Percentiles rank a stretch among this genome's conserved stretches.
phyloP scores from a whole-genome alignment of 2,797 vertebrate genomes.

The Tympanoctomys barrerae region DNA sequence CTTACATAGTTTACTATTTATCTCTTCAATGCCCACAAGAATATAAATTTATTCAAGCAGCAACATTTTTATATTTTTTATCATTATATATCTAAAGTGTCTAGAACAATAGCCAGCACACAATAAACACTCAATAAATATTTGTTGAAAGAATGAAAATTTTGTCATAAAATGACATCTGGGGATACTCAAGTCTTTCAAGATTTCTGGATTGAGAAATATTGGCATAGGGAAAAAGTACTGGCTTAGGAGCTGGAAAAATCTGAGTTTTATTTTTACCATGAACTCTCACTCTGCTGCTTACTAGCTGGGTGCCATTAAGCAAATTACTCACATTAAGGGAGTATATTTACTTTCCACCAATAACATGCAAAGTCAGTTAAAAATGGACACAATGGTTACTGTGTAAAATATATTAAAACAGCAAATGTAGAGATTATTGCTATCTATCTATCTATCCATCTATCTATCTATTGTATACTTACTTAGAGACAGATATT shows the following conservation, averaged over 20 bases:
- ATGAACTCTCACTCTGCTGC: constrained; percentile 11
- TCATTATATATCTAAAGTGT: background rate
- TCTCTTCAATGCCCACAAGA: background rate
- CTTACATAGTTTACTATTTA: constrained; percentile 9
- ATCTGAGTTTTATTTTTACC: background rate
- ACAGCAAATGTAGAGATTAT: background rate
- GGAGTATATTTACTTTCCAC: background rate
- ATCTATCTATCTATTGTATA: background rate
- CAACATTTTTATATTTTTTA: background rate
- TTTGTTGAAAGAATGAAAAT: background rate
- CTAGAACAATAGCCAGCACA: background rate
- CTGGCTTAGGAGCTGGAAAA: background rate
- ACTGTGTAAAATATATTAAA: constrained; percentile 15
- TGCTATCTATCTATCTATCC: background rate
- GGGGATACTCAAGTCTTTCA: background rate
- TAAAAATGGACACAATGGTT: constrained; percentile 39
- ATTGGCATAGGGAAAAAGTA: background rate
- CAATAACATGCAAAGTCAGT: constrained; percentile 48
- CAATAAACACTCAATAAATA: background rate
- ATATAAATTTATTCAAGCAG: background rate
- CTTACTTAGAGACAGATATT: background rate
- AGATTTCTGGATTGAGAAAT: constrained; percentile 34
- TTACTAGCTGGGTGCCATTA: background rate
- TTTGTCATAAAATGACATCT: background rate
- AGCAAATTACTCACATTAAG: constrained; percentile 49